A percentile compares a stretch with the other conserved stretches of the same genome.
These are phyloP conservation scores for Acanthis flammea DNA, from an alignment of 2,797 vertebrate genomes.

Conservation along the genomic window DNA sequence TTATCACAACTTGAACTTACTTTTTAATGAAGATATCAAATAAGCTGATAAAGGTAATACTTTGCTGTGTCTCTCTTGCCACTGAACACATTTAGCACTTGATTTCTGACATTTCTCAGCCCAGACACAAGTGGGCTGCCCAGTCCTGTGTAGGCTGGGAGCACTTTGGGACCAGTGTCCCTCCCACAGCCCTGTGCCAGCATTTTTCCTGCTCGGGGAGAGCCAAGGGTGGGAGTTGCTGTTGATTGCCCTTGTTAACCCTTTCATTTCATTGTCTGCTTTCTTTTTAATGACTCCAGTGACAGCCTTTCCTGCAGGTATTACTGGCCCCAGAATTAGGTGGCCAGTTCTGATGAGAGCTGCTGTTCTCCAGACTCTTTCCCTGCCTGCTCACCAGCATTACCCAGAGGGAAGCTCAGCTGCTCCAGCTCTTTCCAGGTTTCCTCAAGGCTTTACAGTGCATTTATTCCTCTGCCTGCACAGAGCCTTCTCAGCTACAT, in stretches of 20 bases:
- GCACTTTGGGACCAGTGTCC: neutral
- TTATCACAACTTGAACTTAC: neutral
- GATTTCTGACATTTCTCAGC: neutral
- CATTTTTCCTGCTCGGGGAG: neutral
- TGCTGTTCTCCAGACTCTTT: neutral
- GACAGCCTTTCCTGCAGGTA: neutral
- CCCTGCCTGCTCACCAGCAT: accelerated
- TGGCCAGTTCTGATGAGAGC: neutral
- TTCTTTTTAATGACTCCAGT: neutral
- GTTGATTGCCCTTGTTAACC: neutral
- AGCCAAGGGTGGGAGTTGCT: neutral
- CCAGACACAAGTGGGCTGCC: accelerated
- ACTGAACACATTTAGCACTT: neutral
- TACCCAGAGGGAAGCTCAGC: neutral
- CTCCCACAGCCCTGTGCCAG: neutral
- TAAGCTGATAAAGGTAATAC: neutral
- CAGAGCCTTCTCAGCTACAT: neutral
- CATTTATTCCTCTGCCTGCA: neutral
- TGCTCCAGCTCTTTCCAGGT: neutral
- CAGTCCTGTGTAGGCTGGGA: accelerated
- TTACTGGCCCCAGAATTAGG: neutral
- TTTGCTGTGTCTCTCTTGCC: neutral
- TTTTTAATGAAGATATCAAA: constrained; percentile 35
- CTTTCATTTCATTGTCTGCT: neutral
- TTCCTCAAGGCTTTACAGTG: neutral